These are phyloP conservation scores for Dryocosmus kuriphilus DNA, from an alignment of 2,888 invertebrate genomes.

Conservation along the genomic window DNA sequence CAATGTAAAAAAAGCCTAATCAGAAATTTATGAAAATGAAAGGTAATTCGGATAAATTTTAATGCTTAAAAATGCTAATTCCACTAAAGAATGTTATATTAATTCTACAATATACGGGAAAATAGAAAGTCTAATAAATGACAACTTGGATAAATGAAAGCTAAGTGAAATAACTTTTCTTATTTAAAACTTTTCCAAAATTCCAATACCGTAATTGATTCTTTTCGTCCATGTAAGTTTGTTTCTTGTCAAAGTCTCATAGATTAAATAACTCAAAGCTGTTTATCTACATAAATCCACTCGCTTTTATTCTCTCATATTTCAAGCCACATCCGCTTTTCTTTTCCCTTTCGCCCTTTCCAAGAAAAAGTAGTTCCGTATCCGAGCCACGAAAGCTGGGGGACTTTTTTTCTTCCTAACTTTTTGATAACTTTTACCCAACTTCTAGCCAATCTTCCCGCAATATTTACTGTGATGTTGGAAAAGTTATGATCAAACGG, in stretches of 20 bases:
- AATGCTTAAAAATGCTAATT: too few species aligned
- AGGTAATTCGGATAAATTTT: too few species aligned
- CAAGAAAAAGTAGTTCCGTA: neutral
- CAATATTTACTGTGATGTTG: slow-evolving; percentile 31
- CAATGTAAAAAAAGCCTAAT: too few species aligned
- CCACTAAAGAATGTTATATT: too few species aligned
- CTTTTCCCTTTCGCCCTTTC: neutral
- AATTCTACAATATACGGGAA: too few species aligned
- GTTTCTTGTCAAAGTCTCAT: neutral
- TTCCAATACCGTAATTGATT: neutral
- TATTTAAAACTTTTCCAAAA: neutral
- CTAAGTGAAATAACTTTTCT: neutral
- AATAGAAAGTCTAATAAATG: too few species aligned
- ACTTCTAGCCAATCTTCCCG: slow-evolving; percentile 1
- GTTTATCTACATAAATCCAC: slow-evolving; percentile 5
- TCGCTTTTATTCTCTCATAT: slow-evolving; percentile 48
- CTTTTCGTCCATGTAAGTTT: neutral
- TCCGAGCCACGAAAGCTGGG: neutral
- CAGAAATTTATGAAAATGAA: too few species aligned
- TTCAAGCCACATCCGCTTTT: slow-evolving; percentile 2
- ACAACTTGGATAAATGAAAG: too few species aligned
- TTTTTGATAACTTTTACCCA: slow-evolving; percentile 25
- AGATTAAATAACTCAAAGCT: slow-evolving; percentile 6
- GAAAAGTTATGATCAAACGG: slow-evolving; percentile 29
- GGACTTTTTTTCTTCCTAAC: slow-evolving; percentile 4